Base-by-base conservation (phyloP, 1,140 invertebrate genomes). In the Platyura marginata region DNA sequence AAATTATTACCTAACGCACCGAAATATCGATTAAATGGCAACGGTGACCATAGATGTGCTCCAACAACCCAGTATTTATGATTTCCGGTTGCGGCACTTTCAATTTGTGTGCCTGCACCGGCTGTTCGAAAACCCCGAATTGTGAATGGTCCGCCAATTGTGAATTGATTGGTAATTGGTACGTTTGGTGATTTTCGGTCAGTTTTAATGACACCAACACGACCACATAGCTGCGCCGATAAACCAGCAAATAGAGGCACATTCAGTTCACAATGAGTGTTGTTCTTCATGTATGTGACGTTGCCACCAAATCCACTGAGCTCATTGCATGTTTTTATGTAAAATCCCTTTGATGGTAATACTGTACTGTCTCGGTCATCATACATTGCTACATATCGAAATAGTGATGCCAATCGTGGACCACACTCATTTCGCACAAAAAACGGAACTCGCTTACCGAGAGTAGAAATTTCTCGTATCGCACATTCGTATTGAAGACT, bases 401-500 rank as follows among this genome's bases (percentile, higher is more conserved):
- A 4, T 20, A 59, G 33, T 2, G 59, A 61, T 20, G 53, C 53
- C 35, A 61, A 33, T 43, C 57, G 56, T 10, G 59, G 59, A 16
- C 59, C 59, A 34, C 58, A 57, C 6, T 61, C 54, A 20, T 61
- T 54, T 2, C 59, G 47, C 38, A 61, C 53, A 22, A 44, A 49
- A 36, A 61, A 57, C n/a, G 59, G 58, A 32, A 54, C 55, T 18
- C 47, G 49, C 49, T 58, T 58, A 22, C 48, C 51, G 0, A 57
- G 39, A 11, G 56, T 33, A 5, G 48, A 45, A 18, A 59, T 18
- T 18, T 61, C 58, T 32, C 56, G 50, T 15, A 59, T 51, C 3
- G 58, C 53, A 21, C 51, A 51, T 42, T 61, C 59, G 41, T 59
- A 61, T 48, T 61, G 59, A 42, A 61, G 43, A 19, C 54, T 57